phyloP scores from a whole-genome alignment of 2,888 invertebrate genomes.

The Cephonodes hylas region DNA sequence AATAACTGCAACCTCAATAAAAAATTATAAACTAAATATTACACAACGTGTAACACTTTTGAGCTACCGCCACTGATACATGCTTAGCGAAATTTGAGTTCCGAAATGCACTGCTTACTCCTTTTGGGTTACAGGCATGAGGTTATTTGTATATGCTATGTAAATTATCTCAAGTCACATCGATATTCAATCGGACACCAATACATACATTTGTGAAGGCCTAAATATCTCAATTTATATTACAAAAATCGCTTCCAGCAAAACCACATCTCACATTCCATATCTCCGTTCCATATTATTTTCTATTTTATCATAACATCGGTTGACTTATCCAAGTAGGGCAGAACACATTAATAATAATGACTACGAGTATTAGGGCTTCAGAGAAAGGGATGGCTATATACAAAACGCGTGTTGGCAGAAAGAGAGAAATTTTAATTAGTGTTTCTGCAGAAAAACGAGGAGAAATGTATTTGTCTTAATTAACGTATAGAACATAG shows the following conservation, averaged over 20 bases:
- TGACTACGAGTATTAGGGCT: background rate
- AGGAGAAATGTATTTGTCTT: background rate
- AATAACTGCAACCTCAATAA: too few species aligned
- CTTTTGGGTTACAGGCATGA: too few species aligned
- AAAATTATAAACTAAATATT: too few species aligned
- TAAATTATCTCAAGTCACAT: too few species aligned
- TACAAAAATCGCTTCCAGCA: background rate
- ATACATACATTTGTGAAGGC: too few species aligned
- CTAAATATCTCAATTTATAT: background rate
- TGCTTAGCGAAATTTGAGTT: too few species aligned
- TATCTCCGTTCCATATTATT: slow-evolving; percentile 29
- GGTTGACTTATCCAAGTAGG: slow-evolving; percentile 19
- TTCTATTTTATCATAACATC: slow-evolving; percentile 33
- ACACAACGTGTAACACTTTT: too few species aligned
- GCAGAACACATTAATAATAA: slow-evolving; percentile 29
- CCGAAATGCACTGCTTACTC: too few species aligned
- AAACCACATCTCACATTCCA: background rate
- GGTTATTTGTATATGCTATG: too few species aligned
- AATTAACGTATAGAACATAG: background rate
- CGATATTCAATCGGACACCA: too few species aligned
- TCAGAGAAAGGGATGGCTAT: background rate
- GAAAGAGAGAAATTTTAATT: background rate
- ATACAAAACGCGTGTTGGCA: background rate
- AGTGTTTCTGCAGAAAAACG: background rate
- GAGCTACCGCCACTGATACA: too few species aligned